Evolutionary conservation across 2,113 vertebrate genomes (phyloP), one percentile per base, ranked within the genome.

Genomic region (Thalassoma bifasciatum): DNA sequence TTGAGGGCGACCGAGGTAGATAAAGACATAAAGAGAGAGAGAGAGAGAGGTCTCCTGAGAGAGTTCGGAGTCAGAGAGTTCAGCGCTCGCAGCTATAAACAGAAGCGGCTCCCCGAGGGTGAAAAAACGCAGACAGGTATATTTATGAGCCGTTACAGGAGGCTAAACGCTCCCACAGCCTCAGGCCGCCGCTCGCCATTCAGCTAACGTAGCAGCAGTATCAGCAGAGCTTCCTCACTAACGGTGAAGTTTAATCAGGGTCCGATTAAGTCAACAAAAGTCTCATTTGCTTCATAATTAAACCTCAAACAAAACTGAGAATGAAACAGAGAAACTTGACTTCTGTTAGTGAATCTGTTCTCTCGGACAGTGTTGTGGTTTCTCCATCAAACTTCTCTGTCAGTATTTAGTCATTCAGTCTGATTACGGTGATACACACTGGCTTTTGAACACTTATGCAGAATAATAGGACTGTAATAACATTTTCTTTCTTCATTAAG

Each of bases 111-210:
- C 22, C 37, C 34, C 1, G 36, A 53, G 50, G 64, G 49, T 26
- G 49, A 4, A 38, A 12, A 4, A 10, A n/a, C 30, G 49, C 38
- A 84, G 52, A 75, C 34, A 23, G 47, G 63, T 76, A 8, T 53
- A 65, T 64, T 53, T 64, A 63, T 63, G 70, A 54, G 47, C 34
- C 59, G 19, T 42, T 46, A 11, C 60, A 62, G 22, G 46, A 52
- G 63, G 37, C 65, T 22, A 56, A 67, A 34, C 21, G 34, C 62
- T 52, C n/a, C 47, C 62, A 12, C 62, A 23, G 63, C 19, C 44
- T 47, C 44, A n/a, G 44, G 5, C 14, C 66, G 38, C 44, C 0
- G 47, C 70, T 66, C 65, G 53, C 49, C 2, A 65, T n/a, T 72
- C 47, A n/a, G n/a, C n/a, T n/a, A n/a, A n/a, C n/a, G n/a, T 64